A percentile compares a stretch with the other conserved stretches of the same genome.
Conservation (phyloP, 2,797 vertebrate genomes). For the Acanthis flammea region DNA sequence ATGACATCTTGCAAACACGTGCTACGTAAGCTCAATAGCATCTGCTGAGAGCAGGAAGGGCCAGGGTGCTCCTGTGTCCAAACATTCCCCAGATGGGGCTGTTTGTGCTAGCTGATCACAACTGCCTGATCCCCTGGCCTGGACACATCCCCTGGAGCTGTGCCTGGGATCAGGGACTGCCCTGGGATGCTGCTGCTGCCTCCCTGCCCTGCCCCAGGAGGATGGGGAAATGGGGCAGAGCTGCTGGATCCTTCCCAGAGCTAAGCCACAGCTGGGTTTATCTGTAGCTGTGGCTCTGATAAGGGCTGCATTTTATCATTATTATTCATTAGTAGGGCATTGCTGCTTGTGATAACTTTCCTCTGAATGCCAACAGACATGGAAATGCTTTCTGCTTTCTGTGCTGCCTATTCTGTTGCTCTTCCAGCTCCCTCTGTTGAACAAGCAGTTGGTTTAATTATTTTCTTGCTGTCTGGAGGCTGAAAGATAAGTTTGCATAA, state of each 20-base stretch:
- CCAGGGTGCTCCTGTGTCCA: not conserved
- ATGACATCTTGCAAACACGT: conserved; percentile 15
- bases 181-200: not conserved
- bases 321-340: not conserved
- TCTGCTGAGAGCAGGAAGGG: not conserved
- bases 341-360: not conserved
- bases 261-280: not conserved
- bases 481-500: not conserved
- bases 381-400: not conserved
- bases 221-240: fast-evolving
- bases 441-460: not conserved
- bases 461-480: conserved; percentile 18
- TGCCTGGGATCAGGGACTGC: not conserved
- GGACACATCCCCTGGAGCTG: not conserved
- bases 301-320: not conserved
- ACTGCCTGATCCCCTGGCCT: not conserved
- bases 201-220: fast-evolving
- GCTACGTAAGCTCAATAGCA: conserved; percentile 16
- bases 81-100: conserved; percentile 22
- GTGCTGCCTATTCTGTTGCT: not conserved
- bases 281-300: not conserved
- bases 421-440: not conserved
- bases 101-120: not conserved
- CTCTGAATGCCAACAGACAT: not conserved
- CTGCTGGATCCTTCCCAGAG: not conserved